Base-by-base conservation (phyloP, 2,888 invertebrate species). In the Diarsia rubi region DNA sequence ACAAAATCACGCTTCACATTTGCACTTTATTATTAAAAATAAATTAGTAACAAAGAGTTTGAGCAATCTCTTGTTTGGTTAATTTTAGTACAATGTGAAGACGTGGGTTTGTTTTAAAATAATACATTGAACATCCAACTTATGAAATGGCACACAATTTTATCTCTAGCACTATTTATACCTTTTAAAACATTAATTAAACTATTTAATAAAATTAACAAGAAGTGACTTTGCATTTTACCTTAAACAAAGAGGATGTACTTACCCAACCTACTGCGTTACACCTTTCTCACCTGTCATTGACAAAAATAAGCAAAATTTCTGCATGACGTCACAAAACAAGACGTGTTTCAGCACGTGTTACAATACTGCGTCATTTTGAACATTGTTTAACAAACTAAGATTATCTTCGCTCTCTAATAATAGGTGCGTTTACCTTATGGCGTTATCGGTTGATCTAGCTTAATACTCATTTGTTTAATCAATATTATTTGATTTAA, bases 311-410 rank as follows among this genome's bases (percentile, higher is more conserved):
- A 79, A 75, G 63, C 75, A 14, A 65, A 21, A 72, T 80, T 80
- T 75, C 65, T 78, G 84, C 73, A 81, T 86, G 85, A 80, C 84
- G 83, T 77, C 70, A 78, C 63, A 52, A 68, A 44, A 57, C 59
- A 54, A 44, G 62, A 74, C 75, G 79, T 71, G 16, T 76, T 66
- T 72, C 27, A 74, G 77, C 87, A 88, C 84, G 82, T 81, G n/a
- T 62, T 63, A 21, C 60, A 75, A 72, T 75, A 73, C 67, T 73
- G 70, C 78, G 86, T 75, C 69, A 69, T 70, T 71, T 64, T 69
- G 47, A 69, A 67, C 66, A 76, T 68, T 87, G 73, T 79, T 87
- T 84, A 78, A 70, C 60, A 65, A 79, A 84, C 78, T 80, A 80
- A 74, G 71, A 63, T 70, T 70, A 71, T 78, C 59, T 77, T 73